Conservation (phyloP, 53 echinoderm and acorn worm species). For the Paracentrotus lividus region DNA sequence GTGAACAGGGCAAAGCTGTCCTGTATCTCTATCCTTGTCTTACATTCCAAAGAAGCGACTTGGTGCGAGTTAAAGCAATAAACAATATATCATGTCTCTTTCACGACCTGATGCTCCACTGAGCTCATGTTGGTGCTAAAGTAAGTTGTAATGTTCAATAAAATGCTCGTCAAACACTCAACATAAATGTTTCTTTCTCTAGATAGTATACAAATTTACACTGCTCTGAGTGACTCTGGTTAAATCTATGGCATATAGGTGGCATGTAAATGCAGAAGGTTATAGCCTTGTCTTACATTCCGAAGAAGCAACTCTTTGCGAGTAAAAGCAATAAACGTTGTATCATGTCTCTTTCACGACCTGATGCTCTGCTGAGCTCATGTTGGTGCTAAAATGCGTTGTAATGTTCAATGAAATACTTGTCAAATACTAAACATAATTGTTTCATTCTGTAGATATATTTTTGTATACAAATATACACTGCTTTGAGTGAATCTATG, state of each 20-base stretch:
- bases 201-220: too few relatives aligned
- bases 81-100: conserved; percentile 26
- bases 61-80: neutral
- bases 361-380: neutral
- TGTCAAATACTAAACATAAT: too few relatives aligned
- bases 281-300: neutral
- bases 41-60: neutral
- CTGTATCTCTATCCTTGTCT: neutral
- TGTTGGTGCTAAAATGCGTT: too few relatives aligned
- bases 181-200: too few relatives aligned
- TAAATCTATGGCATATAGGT: neutral
- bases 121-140: neutral
- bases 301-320: neutral
- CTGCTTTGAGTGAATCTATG: too few relatives aligned
- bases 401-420: too few relatives aligned
- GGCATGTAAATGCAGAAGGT: neutral
- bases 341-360: conserved; percentile 21
- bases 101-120: neutral
- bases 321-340: conserved; percentile 5
- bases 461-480: too few relatives aligned
- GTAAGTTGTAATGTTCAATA: too few relatives aligned
- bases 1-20: too few relatives aligned
- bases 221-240: too few relatives aligned
- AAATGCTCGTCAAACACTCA: too few relatives aligned
- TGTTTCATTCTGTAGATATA: too few relatives aligned